phyloP scores from a whole-genome alignment of 2,113 vertebrate species.

The Lamprologus speciosus region DNA sequence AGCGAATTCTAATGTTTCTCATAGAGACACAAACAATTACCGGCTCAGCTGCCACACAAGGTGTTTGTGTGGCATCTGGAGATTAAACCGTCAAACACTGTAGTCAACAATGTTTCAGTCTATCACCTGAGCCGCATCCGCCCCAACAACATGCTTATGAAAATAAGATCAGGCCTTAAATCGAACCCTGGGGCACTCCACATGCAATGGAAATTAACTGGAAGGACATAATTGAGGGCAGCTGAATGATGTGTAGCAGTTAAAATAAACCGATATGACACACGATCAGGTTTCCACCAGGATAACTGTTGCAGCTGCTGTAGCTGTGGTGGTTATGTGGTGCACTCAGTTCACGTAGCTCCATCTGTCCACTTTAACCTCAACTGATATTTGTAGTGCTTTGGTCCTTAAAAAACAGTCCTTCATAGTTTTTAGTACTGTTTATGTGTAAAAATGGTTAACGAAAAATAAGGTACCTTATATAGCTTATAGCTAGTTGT shows the following conservation, averaged over 20 bases:
- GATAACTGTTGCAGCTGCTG: neutral
- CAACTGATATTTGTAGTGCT: neutral
- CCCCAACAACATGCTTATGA: neutral
- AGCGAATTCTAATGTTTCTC: neutral
- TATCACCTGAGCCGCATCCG: neutral
- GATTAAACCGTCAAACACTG: fast-evolving
- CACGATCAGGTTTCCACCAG: neutral
- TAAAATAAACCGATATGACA: neutral
- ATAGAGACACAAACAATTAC: neutral
- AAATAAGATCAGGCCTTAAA: neutral
- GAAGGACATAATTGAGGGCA: fast-evolving
- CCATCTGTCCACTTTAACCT: neutral
- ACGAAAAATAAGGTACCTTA: neutral
- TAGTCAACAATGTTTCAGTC: neutral
- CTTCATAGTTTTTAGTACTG: neutral
- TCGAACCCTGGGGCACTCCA: neutral
- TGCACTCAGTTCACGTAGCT: fast-evolving
- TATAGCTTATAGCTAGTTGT: neutral
- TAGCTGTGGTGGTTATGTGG: neutral
- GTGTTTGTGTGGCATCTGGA: fast-evolving
- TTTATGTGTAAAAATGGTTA: neutral
- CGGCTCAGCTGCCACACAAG: neutral
- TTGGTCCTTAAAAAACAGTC: neutral
- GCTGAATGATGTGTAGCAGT: neutral
- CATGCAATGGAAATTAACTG: neutral